phyloP scores from a whole-genome alignment of 2,113 vertebrate genomes.

The Austrofundulus limnaeus region DNA sequence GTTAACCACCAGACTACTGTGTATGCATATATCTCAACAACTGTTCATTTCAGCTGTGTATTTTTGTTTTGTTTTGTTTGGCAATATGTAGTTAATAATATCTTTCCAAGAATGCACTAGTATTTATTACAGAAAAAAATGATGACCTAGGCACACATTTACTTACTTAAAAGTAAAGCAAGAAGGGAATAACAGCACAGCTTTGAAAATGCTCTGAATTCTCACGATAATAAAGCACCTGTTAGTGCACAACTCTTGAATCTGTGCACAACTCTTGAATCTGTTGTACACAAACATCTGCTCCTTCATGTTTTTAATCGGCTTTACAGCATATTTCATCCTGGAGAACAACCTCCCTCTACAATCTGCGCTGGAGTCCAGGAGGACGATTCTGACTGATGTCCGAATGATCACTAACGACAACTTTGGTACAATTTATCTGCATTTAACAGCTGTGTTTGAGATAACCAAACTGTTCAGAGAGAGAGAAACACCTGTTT shows the following conservation, averaged over 20 bases:
- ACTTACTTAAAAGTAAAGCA: no score
- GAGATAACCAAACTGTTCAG: constrained; percentile 15
- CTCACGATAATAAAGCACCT: constrained; percentile 11
- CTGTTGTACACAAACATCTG: background rate
- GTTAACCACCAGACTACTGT: no score
- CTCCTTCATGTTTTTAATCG: background rate
- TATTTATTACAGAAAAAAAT: no score
- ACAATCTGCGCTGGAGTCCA: constrained; percentile 78
- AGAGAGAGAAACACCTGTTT: background rate
- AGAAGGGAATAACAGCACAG: no score
- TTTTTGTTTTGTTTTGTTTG: no score
- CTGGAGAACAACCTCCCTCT: constrained; percentile 87
- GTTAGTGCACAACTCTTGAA: background rate
- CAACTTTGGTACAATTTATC: constrained; percentile 84
- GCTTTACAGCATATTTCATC: constrained; percentile 82
- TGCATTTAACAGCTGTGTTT: constrained; percentile 13
- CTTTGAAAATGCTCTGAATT: no score
- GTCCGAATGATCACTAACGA: constrained; percentile 83
- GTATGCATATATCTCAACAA: no score
- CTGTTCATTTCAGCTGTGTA: no score
- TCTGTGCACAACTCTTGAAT: no score
- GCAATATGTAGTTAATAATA: no score
- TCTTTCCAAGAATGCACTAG: no score
- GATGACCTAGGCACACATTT: no score
- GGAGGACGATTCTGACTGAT: constrained; percentile 80